A percentile compares a stretch with the other conserved stretches of the same genome.
Conservation (phyloP, 2,113 vertebrate genomes). For the Aptenodytes patagonicus region DNA sequence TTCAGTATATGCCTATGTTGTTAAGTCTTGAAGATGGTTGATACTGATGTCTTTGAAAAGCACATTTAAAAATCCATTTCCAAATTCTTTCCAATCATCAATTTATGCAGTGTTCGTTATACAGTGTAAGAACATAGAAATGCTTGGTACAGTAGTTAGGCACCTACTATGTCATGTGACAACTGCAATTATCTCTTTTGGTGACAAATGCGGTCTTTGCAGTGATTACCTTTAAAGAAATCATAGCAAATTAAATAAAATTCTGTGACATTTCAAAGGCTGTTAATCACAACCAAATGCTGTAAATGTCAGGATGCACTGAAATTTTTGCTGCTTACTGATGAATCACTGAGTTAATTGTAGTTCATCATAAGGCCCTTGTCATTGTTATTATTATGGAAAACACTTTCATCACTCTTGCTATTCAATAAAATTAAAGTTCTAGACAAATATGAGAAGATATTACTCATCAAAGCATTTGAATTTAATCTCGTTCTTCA, state of each 20-base stretch:
- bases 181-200: constrained; percentile 76
- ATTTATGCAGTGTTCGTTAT: constrained; percentile 18
- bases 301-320: constrained; percentile 79
- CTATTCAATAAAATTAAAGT: constrained; percentile 73
- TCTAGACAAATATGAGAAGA: constrained; percentile 71
- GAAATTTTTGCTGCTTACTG: constrained; percentile 72
- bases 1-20: constrained; percentile 38
- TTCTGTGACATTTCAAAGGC: constrained; percentile 81
- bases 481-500: constrained; percentile 72
- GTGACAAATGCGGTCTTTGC: constrained; percentile 71
- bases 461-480: constrained; percentile 75
- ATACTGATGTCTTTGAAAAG: constrained; percentile 51
- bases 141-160: constrained; percentile 51
- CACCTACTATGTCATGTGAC: constrained; percentile 69
- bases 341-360: constrained; percentile 81
- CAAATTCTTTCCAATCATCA: constrained; percentile 27
- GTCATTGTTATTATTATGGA: constrained; percentile 82
- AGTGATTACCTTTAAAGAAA: constrained; percentile 76
- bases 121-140: constrained; percentile 14
- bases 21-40: constrained; percentile 37
- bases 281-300: constrained; percentile 81
- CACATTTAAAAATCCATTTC: constrained; percentile 30
- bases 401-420: constrained; percentile 77
- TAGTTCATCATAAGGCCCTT: constrained; percentile 78
- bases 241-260: constrained; percentile 80